These are phyloP conservation scores for Hipparchia semele DNA, from an alignment of 2,888 invertebrate species.

Conservation along the genomic window DNA sequence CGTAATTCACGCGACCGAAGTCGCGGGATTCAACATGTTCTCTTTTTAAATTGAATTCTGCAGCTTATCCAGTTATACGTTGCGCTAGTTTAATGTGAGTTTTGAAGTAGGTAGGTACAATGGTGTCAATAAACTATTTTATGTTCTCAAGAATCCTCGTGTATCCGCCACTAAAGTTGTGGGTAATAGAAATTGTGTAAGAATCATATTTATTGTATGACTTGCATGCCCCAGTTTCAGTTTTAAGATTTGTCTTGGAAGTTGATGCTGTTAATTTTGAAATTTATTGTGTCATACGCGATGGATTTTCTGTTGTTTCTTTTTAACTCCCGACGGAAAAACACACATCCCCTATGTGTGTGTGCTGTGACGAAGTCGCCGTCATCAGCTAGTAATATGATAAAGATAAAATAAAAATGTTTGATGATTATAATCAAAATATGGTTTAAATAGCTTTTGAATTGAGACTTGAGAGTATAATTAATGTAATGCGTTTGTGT, in stretches of 20 bases:
- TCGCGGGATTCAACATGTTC: background rate
- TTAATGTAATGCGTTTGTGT: too few species aligned
- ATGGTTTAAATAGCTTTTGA: too few species aligned
- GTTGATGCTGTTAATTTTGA: background rate
- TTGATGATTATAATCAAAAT: too few species aligned
- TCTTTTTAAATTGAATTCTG: constrained; percentile 7
- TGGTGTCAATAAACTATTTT: constrained; percentile 36
- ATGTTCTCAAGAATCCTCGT: constrained; percentile 27
- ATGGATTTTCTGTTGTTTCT: too few species aligned
- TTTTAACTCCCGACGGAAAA: too few species aligned
- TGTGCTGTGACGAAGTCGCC: too few species aligned
- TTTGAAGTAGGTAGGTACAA: constrained; percentile 24
- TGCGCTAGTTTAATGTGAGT: constrained; percentile 29
- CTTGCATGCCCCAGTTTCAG: constrained; percentile 26
- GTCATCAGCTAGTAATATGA: too few species aligned
- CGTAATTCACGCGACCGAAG: too few species aligned
- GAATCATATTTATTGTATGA: constrained; percentile 27
- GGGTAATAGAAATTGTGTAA: constrained; percentile 19
- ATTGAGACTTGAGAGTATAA: too few species aligned
- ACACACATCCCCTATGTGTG: too few species aligned
- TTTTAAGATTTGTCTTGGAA: constrained; percentile 15
- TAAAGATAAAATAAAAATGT: too few species aligned
- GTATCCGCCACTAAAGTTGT: constrained; percentile 24
- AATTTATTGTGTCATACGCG: background rate
- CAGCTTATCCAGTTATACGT: constrained; percentile 11